phyloP scores from a whole-genome alignment of 2,113 vertebrate species.

The Australoheros scitulus region DNA sequence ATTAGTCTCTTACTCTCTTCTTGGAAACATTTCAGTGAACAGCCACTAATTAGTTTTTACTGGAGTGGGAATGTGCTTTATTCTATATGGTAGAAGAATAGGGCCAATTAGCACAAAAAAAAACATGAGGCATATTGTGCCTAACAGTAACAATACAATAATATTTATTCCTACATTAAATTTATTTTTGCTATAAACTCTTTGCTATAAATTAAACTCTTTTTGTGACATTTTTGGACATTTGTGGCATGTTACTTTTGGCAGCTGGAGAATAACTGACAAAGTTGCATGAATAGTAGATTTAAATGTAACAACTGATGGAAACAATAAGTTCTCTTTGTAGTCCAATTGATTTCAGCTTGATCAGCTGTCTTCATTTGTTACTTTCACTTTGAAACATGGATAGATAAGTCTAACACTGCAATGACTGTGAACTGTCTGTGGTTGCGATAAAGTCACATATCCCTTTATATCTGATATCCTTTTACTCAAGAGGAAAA shows the following conservation, averaged over 20 bases:
- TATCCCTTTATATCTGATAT: background rate
- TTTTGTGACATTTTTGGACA: background rate
- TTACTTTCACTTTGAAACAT: too few species aligned
- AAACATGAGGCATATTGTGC: background rate
- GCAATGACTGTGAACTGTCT: background rate
- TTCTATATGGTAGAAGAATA: background rate
- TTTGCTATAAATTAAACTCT: background rate
- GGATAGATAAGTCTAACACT: background rate
- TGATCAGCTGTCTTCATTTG: background rate
- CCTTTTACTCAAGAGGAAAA: too few species aligned
- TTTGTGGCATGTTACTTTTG: background rate
- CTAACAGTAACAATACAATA: background rate
- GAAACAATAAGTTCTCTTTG: background rate
- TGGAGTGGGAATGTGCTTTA: background rate
- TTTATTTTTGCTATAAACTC: background rate
- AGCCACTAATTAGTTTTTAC: background rate
- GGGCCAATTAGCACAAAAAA: background rate
- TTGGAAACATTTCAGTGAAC: background rate
- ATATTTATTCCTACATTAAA: background rate
- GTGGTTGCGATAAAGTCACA: background rate
- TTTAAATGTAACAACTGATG: background rate
- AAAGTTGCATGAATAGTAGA: background rate
- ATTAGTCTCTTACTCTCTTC: background rate
- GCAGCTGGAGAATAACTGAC: background rate
- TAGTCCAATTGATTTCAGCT: background rate